phyloP scores from a whole-genome alignment of 2,888 invertebrate species.

The Clistopyga incitator region DNA sequence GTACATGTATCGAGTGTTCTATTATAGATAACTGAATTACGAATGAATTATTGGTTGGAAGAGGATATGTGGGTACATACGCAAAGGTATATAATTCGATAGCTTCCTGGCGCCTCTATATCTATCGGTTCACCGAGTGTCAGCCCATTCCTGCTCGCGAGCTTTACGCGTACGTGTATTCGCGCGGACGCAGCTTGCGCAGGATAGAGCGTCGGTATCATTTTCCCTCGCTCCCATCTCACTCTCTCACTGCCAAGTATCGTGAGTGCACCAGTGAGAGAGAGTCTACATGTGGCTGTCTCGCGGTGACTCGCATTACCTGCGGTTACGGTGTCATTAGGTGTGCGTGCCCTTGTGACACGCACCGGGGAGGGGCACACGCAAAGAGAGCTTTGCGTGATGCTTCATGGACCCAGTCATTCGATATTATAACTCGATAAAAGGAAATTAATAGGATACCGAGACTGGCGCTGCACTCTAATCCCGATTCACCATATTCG shows the following conservation, averaged over 20 bases:
- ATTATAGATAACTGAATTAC: slow-evolving; percentile 82
- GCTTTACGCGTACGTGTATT: slow-evolving; percentile 41
- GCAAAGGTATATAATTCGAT: slow-evolving; percentile 78
- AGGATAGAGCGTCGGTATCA: slow-evolving; percentile 50
- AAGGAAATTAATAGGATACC: slow-evolving; percentile 75
- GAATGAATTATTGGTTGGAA: slow-evolving; percentile 80
- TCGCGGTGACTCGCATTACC: slow-evolving; percentile 78
- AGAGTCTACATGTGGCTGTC: slow-evolving; percentile 60
- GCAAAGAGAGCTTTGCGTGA: slow-evolving; percentile 48
- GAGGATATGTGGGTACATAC: slow-evolving; percentile 71
- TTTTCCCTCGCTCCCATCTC: slow-evolving; percentile 33
- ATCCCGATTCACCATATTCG: slow-evolving; percentile 6
- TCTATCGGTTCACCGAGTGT: slow-evolving; percentile 64
- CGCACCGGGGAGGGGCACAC: slow-evolving; percentile 30
- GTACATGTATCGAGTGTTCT: slow-evolving; percentile 68
- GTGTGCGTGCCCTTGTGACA: slow-evolving; percentile 69
- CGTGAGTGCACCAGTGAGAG: slow-evolving; percentile 33
- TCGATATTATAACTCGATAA: slow-evolving; percentile 75
- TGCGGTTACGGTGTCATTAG: slow-evolving; percentile 81
- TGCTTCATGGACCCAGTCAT: slow-evolving; percentile 67
- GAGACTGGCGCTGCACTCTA: slow-evolving; percentile 68
- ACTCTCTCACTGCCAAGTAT: neutral
- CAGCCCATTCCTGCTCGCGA: slow-evolving; percentile 64
- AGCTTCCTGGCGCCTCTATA: slow-evolving; percentile 73
- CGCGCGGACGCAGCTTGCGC: slow-evolving; percentile 15